Evolutionary conservation across 2,888 invertebrate species (phyloP), one percentile per base, ranked within the genome.

Genomic region (Diarsia dahlii): DNA sequence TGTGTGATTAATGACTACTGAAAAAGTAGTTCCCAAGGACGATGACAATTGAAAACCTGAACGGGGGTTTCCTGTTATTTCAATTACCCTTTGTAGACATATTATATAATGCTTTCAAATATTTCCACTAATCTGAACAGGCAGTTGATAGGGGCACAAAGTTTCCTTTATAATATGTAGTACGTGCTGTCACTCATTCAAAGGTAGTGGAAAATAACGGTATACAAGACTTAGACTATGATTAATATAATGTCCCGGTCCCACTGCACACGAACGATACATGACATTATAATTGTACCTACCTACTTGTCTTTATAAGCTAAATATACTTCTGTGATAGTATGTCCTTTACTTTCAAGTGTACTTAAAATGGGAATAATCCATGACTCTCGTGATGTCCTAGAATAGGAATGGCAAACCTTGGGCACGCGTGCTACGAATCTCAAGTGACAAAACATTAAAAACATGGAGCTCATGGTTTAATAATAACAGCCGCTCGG

Each of bases 171-270:
- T 23, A 52, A 2, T 46, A 58, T 56, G 23, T 56, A 54, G 1
- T n/a, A 23, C 18, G 20, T 76, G 62, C 48, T 46, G 12, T 13
- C 15, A 50, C 20, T 34, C 54, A 50, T 50, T 34, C 23, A 48
- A 1, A 9, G 48, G 63, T 45, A 64, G 18, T 46, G n/a, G 20
- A 34, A 58, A 15, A 54, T 34, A 48, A 48, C 46, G 20, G 52
- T 39, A 72, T 48, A 39, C 20, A 28, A 28, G 48, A 28, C 54
- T 56, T 13, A 56, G n/a, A 45, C 10, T 13, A 1, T 52, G 54
- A 74, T 80, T 62, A 65, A 69, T 54, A 70, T 56, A 65, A 73
- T 67, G 54, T 15, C 76, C 66, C 66, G n/a, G 12, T 62, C 9
- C 48, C 23, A 54, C 8, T 52, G 4, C 13, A 28, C 34, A 46